These are phyloP conservation scores for Xenops minutus DNA, from an alignment of 2,797 vertebrate species.

Conservation along the genomic window DNA sequence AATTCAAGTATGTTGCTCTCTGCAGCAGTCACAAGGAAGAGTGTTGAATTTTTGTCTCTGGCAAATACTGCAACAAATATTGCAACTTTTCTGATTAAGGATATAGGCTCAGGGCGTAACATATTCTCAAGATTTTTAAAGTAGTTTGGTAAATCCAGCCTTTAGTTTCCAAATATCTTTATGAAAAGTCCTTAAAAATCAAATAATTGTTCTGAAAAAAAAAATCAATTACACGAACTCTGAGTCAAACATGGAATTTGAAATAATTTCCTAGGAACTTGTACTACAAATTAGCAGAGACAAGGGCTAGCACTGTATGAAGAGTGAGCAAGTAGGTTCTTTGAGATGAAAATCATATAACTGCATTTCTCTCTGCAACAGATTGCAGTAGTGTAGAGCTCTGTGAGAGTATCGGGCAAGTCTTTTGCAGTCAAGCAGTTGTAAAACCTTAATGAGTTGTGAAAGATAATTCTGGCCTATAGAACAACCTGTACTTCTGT, in stretches of 20 bases:
- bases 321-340: background rate
- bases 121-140: background rate
- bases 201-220: background rate
- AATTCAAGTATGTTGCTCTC: background rate
- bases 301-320: background rate
- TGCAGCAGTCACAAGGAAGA: background rate
- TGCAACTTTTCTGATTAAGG: background rate
- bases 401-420: background rate
- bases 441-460: background rate
- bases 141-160: background rate
- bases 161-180: background rate
- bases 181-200: background rate
- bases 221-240: background rate
- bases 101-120: background rate
- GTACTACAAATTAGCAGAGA: background rate
- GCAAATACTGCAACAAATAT: background rate
- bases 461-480: background rate
- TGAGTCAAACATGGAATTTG: background rate
- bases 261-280: background rate
- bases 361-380: background rate
- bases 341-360: background rate
- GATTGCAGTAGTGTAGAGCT: background rate
- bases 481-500: background rate
- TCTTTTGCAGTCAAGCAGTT: background rate
- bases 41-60: background rate